Base-by-base conservation (phyloP, 2,113 vertebrate genomes). In the Rutilus rutilus region DNA sequence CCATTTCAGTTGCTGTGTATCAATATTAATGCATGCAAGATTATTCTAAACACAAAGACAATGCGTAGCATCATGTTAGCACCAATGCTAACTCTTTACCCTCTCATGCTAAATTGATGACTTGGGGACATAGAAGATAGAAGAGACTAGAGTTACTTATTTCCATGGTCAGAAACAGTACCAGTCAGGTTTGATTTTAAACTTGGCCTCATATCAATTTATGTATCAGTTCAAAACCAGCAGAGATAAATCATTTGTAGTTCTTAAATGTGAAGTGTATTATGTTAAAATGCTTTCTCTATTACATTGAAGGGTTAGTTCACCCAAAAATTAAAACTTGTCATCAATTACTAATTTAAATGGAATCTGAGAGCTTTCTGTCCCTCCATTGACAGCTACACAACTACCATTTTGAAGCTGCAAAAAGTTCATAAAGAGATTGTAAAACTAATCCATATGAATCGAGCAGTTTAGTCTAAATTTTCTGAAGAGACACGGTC, bases 201-300 rank as follows among this genome's bases (percentile, higher is more conserved):
- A 54, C 25, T 30, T 33, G 2, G 17, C 14, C 25, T 76, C n/a
- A 54, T 30, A 52, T 54, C 25, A 33, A 7, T 77, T 77, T 77
- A 19, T 33, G 17, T 5, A 54, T 54, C 14, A 21, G 8, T 77
- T 77, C 25, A 77, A 54, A 54, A 21, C 54, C 25, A 77, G 25
- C 75, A 54, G 27, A 50, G 25, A 77, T 9, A 80, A 81, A 81
- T 27, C 8, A 15, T 81, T 50, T 65, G 39, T 81, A 81, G 78
- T 64, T 42, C 59, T 81, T 81, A 78, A 78, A 78, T 33, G 52
- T 78, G 27, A 57, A 57, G 50, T 78, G 50, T 78, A 52, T 78
- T 73, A n/a, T 42, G 69, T 39, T 73, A 12, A 73, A 73, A 42
- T 42, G 67, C 67, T 71, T 71, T 36, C 19, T 71, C 19, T 71